Evolutionary conservation across 2,797 vertebrate species (phyloP), one percentile per base, ranked within the genome.

Genomic region (Smutsia gigantea): DNA sequence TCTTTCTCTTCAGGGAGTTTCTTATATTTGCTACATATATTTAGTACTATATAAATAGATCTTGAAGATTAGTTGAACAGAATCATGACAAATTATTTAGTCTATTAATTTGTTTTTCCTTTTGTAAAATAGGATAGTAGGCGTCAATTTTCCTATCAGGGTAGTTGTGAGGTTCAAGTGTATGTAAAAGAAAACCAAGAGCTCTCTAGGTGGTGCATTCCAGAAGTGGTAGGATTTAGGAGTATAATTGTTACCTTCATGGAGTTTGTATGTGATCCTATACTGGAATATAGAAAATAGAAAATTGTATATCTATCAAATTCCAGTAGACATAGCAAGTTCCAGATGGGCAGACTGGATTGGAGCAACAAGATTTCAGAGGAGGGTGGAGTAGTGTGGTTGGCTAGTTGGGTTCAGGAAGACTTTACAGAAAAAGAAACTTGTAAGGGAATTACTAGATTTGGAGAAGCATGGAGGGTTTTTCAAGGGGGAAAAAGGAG

Each of bases 101-200:
- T 31, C 13, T 85, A 57, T 87, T 15, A 86, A 66, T 92, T 86
- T 92, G 61, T 87, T 96, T 96, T n/a, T 87, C 42, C 8, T 93
- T 94, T 77, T 89, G 49, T 88, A 94, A 96, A 97, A 64, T 64
- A 53, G 53, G 14, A 14, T 71, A 92, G 23, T 89, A 53, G 63
- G 37, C 83, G n/a, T 81, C 31, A 25, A 66, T 57, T 71, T 90
- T 91, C 49, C 57, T 95, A 0, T 66, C 23, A 66, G 66, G 66
- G 25, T 96, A 72, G 93, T 77, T 81, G 69, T 78, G 64, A 93
- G 31, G 78, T 68, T 93, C 31, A 85, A 37, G 81, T 88, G 23
- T 88, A 31, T 57, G 18, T 85, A 59, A 82, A 93, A 81, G 25
- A 81, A 95, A 90, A 90, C 90, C 8, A 69, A 90, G 66, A 87